A percentile compares a stretch with the other conserved stretches of the same genome.
Evolutionary conservation across 2,797 vertebrate genomes (phyloP).

Genomic region (Siniperca scherzeri): DNA sequence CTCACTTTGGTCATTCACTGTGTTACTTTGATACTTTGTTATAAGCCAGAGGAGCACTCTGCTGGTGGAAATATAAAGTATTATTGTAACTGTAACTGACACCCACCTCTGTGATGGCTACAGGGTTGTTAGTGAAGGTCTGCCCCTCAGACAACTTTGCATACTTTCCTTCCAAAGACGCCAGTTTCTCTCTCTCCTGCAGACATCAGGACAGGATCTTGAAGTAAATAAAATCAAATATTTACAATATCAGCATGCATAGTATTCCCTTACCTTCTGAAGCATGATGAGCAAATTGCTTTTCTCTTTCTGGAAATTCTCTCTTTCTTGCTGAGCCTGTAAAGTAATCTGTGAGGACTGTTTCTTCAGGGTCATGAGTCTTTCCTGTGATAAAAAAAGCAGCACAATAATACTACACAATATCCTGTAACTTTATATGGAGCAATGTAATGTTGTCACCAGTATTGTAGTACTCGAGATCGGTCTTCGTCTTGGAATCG

Average conservation of each 20-base stretch:
- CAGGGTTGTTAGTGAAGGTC: conserved; percentile 73
- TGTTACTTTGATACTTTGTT: not conserved
- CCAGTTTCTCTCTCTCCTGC: conserved; percentile 86
- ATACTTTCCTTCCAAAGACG: conserved; percentile 85
- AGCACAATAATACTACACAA: not conserved
- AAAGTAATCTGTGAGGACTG: conserved; percentile 89
- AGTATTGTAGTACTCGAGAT: too few species aligned
- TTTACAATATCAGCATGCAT: conserved; percentile 16
- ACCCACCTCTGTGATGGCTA: conserved; percentile 83
- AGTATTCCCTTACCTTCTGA: conserved; percentile 77
- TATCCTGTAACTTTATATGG: not conserved
- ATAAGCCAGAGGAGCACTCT: conserved; percentile 5
- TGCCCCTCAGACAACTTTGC: conserved; percentile 85
- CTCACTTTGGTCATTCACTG: not conserved
- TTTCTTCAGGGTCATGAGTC: conserved; percentile 93
- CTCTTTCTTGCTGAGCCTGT: conserved; percentile 86
- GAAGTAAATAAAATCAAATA: conserved; percentile 17
- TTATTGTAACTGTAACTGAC: not conserved
- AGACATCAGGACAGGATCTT: conserved; percentile 30
- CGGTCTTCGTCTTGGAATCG: too few species aligned
- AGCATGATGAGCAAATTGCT: conserved; percentile 86
- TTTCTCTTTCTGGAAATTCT: conserved; percentile 87
- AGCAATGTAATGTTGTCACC: not conserved
- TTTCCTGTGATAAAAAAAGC: conserved; percentile 85
- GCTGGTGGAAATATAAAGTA: conserved; percentile 14